phyloP scores from a whole-genome alignment of 2,113 vertebrate species.

The Pollachius pollachius region DNA sequence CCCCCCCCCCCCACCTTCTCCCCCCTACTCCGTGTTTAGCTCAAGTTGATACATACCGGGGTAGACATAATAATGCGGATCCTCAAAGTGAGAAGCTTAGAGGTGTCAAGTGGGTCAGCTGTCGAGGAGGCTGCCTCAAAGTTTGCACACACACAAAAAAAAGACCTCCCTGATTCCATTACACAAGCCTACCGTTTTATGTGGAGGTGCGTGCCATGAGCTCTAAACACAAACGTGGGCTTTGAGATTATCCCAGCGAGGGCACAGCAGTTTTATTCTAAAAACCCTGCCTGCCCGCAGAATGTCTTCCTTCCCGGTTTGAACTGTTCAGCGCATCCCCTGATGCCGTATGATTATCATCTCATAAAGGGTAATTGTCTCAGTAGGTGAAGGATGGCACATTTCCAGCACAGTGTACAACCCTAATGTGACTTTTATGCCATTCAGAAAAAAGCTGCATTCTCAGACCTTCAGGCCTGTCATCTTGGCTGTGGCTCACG shows the following conservation, averaged over 20 bases:
- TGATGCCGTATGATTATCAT: slow-evolving; percentile 2
- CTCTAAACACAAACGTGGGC: background rate
- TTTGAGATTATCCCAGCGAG: background rate
- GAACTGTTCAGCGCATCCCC: background rate
- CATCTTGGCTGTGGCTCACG: slow-evolving; percentile 79
- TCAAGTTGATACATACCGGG: slow-evolving; percentile 73
- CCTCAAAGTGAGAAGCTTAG: slow-evolving; percentile 79
- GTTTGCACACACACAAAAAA: slow-evolving; percentile 52
- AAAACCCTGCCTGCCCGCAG: background rate
- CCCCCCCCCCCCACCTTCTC: background rate
- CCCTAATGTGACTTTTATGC: slow-evolving; percentile 76
- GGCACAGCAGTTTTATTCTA: background rate
- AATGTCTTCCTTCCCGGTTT: background rate
- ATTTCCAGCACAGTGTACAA: slow-evolving; percentile 79
- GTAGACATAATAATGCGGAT: slow-evolving; percentile 60
- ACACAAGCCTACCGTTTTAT: background rate
- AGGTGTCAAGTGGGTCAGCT: slow-evolving; percentile 77
- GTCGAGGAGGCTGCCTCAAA: slow-evolving; percentile 75
- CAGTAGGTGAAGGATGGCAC: slow-evolving; percentile 75
- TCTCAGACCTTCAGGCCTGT: slow-evolving; percentile 80
- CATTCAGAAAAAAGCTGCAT: slow-evolving; percentile 45
- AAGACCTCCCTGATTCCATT: background rate
- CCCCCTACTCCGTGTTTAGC: slow-evolving; percentile 12
- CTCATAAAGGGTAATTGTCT: slow-evolving; percentile 18
- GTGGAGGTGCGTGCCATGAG: background rate